phyloP scores from a whole-genome alignment of 2,888 invertebrate species.

The Rhopalosiphum nymphaeae region DNA sequence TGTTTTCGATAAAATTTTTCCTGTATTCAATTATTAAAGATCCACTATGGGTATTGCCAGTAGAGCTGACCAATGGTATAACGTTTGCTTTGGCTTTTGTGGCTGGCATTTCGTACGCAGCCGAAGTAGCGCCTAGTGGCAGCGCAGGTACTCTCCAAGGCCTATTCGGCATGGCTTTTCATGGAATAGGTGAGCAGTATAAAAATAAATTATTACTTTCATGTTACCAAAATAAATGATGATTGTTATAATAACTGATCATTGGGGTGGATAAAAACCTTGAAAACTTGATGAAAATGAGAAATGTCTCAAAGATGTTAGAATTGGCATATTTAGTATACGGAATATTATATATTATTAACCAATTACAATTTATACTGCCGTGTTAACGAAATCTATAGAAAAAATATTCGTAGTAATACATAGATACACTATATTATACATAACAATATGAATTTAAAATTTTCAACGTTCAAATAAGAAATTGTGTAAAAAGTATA shows the following conservation, averaged over 20 bases:
- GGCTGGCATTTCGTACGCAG: constrained; percentile 90
- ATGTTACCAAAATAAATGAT: neutral
- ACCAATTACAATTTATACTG: too few relatives aligned
- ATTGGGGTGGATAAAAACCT: neutral
- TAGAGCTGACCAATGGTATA: constrained; percentile 88
- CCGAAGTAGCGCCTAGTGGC: constrained; percentile 84
- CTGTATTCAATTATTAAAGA: constrained; percentile 86
- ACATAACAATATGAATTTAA: too few relatives aligned
- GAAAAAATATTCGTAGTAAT: too few relatives aligned
- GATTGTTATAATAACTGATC: neutral
- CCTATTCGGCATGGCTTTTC: constrained; percentile 87
- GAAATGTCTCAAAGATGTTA: too few relatives aligned
- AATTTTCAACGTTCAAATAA: too few relatives aligned
- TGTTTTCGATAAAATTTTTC: constrained; percentile 83
- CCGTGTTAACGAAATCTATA: too few relatives aligned
- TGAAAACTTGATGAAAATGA: too few relatives aligned
- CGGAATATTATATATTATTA: too few relatives aligned
- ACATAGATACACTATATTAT: too few relatives aligned
- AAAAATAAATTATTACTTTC: neutral
- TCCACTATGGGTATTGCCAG: constrained; percentile 87
- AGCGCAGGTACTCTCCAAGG: constrained; percentile 91
- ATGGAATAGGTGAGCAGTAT: constrained; percentile 78
- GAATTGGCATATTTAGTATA: too few relatives aligned
- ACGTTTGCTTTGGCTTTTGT: constrained; percentile 91
- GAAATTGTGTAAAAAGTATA: too few relatives aligned